Conservation (phyloP, 2,113 vertebrate species). For the Clupea harengus region DNA sequence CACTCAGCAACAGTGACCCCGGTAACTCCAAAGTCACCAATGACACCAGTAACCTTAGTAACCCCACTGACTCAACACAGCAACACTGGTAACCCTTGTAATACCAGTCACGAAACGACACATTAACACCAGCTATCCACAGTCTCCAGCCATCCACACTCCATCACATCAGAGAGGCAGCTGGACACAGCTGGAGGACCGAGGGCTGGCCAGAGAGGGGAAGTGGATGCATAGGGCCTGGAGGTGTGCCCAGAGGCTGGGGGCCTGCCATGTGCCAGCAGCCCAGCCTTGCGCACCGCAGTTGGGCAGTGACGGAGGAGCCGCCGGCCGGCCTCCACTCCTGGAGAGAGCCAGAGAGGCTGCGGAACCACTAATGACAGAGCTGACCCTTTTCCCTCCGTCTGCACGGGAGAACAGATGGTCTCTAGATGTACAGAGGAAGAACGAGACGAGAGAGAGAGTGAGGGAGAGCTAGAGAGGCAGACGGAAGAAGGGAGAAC, state of each 20-base stretch:
- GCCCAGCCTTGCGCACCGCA: not conserved
- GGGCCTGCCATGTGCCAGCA: not conserved
- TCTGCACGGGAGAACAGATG: constrained; percentile 41
- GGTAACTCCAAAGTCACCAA: no score
- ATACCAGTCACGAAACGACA: no score
- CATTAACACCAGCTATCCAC: not conserved
- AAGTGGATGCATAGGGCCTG: not conserved
- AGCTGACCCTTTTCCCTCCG: constrained; percentile 11
- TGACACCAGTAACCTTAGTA: no score
- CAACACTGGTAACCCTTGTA: no score
- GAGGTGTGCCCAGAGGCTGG: not conserved
- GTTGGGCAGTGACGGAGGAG: not conserved
- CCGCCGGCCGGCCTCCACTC: not conserved
- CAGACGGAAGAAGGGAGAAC: not conserved
- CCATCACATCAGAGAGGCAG: not conserved
- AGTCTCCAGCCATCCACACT: not conserved
- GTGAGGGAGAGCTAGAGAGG: not conserved
- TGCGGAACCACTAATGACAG: constrained; percentile 48
- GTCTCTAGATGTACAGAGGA: constrained; percentile 29
- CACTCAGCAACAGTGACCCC: no score
- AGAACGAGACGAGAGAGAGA: not conserved
- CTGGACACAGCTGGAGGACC: not conserved
- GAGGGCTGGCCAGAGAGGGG: not conserved
- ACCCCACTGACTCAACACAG: no score
- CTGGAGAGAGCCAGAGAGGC: constrained; percentile 23